These are phyloP conservation scores for Rhaphigaster nebulosa DNA, from an alignment of 2,888 invertebrate species.

Conservation along the genomic window DNA sequence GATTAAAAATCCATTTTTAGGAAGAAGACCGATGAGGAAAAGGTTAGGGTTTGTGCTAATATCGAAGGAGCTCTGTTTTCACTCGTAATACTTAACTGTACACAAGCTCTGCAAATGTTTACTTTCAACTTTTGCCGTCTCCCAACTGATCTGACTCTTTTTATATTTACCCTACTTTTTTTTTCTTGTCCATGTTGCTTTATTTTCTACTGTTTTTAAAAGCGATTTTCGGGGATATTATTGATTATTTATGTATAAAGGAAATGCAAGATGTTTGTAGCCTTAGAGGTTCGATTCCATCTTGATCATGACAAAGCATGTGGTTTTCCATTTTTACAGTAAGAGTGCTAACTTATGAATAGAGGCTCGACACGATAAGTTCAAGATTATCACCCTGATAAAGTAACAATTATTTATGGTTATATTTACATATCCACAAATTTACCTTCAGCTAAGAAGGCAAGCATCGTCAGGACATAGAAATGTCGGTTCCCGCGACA, in stretches of 20 bases:
- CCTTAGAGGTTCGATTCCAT: too few species aligned
- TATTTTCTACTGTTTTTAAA: not conserved
- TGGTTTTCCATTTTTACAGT: too few species aligned
- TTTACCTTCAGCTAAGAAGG: too few species aligned
- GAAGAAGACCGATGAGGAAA: not conserved
- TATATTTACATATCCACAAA: too few species aligned
- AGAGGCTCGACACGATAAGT: too few species aligned
- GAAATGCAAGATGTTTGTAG: too few species aligned
- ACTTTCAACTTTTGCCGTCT: constrained; percentile 3
- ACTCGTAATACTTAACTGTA: constrained; percentile 14
- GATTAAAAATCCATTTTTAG: not conserved
- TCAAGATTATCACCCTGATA: too few species aligned
- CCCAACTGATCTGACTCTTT: not conserved
- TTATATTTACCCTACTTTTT: not conserved
- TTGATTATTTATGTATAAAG: not conserved
- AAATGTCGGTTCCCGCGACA: too few species aligned
- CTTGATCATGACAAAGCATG: too few species aligned
- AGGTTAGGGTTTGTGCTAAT: not conserved
- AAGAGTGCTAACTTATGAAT: too few species aligned
- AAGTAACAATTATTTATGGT: too few species aligned
- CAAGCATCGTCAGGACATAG: too few species aligned
- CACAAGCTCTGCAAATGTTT: constrained; percentile 14
- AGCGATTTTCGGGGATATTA: not conserved
- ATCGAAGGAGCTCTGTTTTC: not conserved
- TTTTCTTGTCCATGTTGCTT: not conserved